Conservation (phyloP, 2,113 vertebrate species). For the Seriola dumerili region DNA sequence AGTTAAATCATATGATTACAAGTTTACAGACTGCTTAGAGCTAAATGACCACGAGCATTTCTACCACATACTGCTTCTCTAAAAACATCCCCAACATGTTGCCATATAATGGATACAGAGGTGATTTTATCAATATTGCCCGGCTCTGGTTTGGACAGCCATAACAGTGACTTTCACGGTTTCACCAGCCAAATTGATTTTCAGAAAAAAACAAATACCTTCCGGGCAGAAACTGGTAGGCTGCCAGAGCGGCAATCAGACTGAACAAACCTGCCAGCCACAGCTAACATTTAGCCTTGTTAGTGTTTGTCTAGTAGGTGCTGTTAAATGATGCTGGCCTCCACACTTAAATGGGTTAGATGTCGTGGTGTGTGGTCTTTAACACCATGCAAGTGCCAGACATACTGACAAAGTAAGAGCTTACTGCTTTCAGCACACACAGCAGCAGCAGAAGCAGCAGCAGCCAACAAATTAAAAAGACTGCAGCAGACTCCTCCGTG, state of each 20-base stretch:
- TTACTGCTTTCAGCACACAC: not conserved
- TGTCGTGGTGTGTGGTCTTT: not conserved
- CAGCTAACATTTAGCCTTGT: not conserved
- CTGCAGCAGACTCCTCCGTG: not conserved
- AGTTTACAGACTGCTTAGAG: no score
- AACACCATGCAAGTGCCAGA: not conserved
- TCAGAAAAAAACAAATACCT: constrained; percentile 33
- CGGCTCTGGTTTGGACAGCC: not conserved
- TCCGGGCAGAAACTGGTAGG: not conserved
- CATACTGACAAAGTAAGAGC: not conserved
- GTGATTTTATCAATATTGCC: not conserved
- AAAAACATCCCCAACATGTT: not conserved
- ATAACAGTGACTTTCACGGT: not conserved
- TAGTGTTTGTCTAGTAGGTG: not conserved
- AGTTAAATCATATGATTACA: no score
- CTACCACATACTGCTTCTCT: not conserved
- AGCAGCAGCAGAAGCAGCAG: not conserved
- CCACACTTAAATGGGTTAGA: not conserved
- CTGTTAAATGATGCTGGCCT: not conserved
- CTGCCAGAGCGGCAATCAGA: constrained; percentile 20
- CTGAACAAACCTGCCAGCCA: constrained; percentile 5
- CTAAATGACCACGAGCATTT: no score
- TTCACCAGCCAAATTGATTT: constrained; percentile 40
- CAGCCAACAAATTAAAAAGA: constrained; percentile 7
- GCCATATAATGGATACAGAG: accelerated